Evolutionary conservation across 2,113 vertebrate species (phyloP), one percentile per base, ranked within the genome.

Genomic region (Thunnus thynnus): DNA sequence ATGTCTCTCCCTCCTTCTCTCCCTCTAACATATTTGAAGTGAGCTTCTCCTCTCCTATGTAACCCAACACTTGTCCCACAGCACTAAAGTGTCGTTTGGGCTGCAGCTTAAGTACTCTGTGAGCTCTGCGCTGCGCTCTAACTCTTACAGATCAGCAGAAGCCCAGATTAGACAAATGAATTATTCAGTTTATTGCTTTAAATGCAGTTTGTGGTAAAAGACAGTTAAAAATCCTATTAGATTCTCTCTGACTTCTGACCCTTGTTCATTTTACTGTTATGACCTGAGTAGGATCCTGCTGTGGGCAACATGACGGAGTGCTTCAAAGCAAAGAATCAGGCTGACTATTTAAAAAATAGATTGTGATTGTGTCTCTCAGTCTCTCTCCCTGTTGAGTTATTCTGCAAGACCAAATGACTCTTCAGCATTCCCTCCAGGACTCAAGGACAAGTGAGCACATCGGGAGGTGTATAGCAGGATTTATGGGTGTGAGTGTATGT

Each of bases 131-230:
- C 78, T 68, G 52, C n/a, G 60, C 82, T 82, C 85, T 68, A 60
- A 67, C 84, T 76, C 72, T 51, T 72, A 48, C 75, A 54, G 75
- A 79, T 87, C 80, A 87, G 87, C 85, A 88, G 58, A 83, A 79
- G 58, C 83, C 73, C 61, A 88, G 86, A 90, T 88, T 80, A 88
- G 55, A 80, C 65, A 16, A 54, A 85, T 94, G 36, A 91, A 93
- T 93, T 69, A 94, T 92, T 93, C 67, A 89, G 62, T 18, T 76
- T 82, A 83, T 80, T 91, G 84, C 71, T 64, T 87, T 80, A 83
- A 83, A 89, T 76, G 83, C 65, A 84, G 51, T 81, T 85, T 89
- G 82, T 86, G 82, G 77, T 74, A 78, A 76, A 83, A 72, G 55
- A 80, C 20, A 11, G 78, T 75, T 72, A 84, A 78, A 84, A 68